These are phyloP conservation scores for Sebastes fasciatus DNA, from an alignment of 2,113 vertebrate genomes.

Conservation along the genomic window DNA sequence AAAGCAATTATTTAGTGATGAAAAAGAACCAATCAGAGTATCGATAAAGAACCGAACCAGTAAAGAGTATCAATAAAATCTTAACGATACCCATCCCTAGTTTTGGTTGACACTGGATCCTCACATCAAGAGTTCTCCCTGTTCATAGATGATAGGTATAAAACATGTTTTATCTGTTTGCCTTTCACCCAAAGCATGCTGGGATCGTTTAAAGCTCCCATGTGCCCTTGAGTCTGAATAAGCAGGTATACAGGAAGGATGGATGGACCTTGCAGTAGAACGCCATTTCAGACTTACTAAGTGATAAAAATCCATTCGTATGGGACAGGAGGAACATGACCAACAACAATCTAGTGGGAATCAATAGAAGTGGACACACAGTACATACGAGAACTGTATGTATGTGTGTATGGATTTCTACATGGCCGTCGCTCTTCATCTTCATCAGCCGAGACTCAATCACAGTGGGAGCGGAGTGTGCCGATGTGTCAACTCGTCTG, in stretches of 20 bases:
- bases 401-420: constrained; percentile 1
- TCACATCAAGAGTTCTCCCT: neutral
- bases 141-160: neutral
- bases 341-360: neutral
- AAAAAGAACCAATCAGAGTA: no score
- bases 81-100: no score
- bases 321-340: neutral
- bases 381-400: neutral
- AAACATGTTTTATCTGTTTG: neutral
- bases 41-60: no score
- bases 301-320: constrained; percentile 12
- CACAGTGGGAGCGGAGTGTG: constrained; percentile 22
- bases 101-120: neutral
- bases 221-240: constrained; percentile 18
- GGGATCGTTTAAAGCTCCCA: neutral
- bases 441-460: constrained; percentile 65
- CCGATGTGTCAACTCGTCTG: constrained; percentile 49
- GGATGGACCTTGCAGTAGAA: constrained; percentile 9
- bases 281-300: neutral
- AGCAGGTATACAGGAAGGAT: constrained; percentile 1
- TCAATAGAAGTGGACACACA: constrained; percentile 6
- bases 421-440: constrained; percentile 47
- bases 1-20: no score
- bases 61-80: no score
- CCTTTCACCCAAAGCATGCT: neutral